Percentiles rank a stretch among this genome's conserved stretches.
Conservation (phyloP, 1,140 invertebrate species). For the Drosophila mojavensis region DNA sequence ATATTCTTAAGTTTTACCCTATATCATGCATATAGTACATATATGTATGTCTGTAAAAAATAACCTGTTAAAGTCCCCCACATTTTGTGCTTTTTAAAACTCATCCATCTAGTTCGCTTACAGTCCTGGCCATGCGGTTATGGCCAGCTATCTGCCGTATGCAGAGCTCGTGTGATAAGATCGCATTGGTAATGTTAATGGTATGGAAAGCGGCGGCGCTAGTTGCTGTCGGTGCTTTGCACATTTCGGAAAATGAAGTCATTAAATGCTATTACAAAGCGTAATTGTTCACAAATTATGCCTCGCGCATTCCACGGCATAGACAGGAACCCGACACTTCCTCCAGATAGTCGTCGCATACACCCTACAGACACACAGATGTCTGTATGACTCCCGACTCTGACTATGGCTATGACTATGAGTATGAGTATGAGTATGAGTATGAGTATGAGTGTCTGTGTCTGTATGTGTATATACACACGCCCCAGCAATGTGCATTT, state of each 20-base stretch:
- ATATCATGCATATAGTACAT: too few species aligned
- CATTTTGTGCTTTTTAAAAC: not conserved
- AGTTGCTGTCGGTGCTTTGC: conserved; percentile 25
- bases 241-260: conserved; percentile 66
- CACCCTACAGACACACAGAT: conserved; percentile 1
- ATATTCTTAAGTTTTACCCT: too few species aligned
- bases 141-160: not conserved
- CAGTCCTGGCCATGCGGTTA: conserved; percentile 1
- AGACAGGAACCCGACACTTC: conserved; percentile 60
- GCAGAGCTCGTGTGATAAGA: conserved; percentile 49
- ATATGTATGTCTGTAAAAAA: too few species aligned
- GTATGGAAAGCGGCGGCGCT: conserved; percentile 55
- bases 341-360: conserved; percentile 28
- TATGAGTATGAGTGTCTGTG: too few species aligned
- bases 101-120: conserved; percentile 6
- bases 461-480: conserved; percentile 3
- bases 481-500: conserved; percentile 64
- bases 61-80: too few species aligned
- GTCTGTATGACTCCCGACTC: not conserved
- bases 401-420: not conserved
- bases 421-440: not conserved
- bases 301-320: conserved; percentile 13
- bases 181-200: conserved; percentile 30
- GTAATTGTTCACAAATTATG: conserved; percentile 82
- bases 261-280: conserved; percentile 83